Base-by-base conservation (phyloP, 2,888 invertebrate species). In the Psylliodes chrysocephalus region DNA sequence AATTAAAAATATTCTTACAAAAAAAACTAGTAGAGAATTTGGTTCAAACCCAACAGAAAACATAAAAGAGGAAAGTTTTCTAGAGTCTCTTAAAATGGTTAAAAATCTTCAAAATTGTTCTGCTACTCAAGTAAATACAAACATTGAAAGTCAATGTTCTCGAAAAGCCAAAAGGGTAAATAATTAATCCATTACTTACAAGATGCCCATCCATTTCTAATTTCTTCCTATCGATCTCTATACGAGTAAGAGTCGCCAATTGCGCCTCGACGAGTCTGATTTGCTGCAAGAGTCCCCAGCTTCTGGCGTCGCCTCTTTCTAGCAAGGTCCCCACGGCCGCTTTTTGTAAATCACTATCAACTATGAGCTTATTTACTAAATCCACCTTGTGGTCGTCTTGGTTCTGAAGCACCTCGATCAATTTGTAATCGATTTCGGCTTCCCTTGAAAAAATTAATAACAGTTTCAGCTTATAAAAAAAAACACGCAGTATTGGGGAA, bases 221-320 rank as follows among this genome's bases (percentile, higher is more conserved):
- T 79, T 88, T 89, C 73, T 86, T 88, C 73, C 88, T 88, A 71
- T 91, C 89, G 74, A 92, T 85, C 82, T 93, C 92, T 68, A 91
- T 88, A 51, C 86, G 84, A 69, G 92, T 92, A 19, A 93, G 84
- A 60, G 86, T 86, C 15, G 90, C 90, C 70, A 93, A 82, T 81
- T 92, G 90, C 8, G 85, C 84, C 71, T 92, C 91, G 42, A 92
- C 90, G 62, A 91, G 82, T 72, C 87, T 86, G 68, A 92, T 89
- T 84, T 92, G 91, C 78, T 92, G 90, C 70, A 90, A 86, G 19
- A 92, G 83, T 73, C 91, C 90, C 91, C 91, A 91, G 68, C 88
- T 89, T 73, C 89, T 87, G 5, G 91, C 87, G 82, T 92, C 92
- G 67, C 90, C 89, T 75, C 88, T 86, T 80, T 91, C 90, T 64